Evolutionary conservation across 1,140 invertebrate species (phyloP), one percentile per base, ranked within the genome.

Genomic region (Brachionus rubens): DNA sequence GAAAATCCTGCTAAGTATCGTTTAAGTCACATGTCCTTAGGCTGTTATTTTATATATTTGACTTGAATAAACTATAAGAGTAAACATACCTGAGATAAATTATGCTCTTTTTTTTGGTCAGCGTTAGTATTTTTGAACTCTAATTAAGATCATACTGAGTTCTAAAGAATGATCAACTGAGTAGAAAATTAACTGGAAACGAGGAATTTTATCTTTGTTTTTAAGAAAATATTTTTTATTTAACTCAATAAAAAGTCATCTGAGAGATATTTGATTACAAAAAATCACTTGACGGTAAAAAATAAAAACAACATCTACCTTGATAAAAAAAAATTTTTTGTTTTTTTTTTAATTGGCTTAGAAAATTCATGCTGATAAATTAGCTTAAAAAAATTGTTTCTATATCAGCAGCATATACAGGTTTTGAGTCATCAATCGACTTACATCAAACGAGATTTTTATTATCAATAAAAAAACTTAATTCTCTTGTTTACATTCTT

Each of bases 121-220:
- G 33, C 9, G 50, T 26, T 52, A 52, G 24, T 5, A 36, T 36
- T 59, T 36, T 59, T 59, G 54, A 59, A 59, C 54, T 59, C 54
- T 59, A 36, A 59, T 59, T 59, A 36, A 28, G 36, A 59, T 59
- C 54, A 36, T 16, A 59, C 54, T 33, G 54, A 59, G 54, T 59
- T 59, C 54, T 59, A 30, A 33, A 5, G 16, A 16, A 40, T 59
- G 54, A 59, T 59, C 30, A 59, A 59, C 54, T 59, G 54, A 59
- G 54, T 59, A 59, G 54, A 59, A 59, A 59, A 59, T 59, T 59
- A 30, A 30, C 54, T 59, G 54, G 36, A 36, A 36, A 52, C 33
- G 36, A 33, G 54, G 54, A 59, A 59, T 59, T 36, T 59, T 59
- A 59, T 59, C 54, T n/a, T n/a, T n/a, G n/a, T n/a, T n/a, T n/a